phyloP scores from a whole-genome alignment of 2,797 vertebrate species.

The Sebastes taczanowskii region DNA sequence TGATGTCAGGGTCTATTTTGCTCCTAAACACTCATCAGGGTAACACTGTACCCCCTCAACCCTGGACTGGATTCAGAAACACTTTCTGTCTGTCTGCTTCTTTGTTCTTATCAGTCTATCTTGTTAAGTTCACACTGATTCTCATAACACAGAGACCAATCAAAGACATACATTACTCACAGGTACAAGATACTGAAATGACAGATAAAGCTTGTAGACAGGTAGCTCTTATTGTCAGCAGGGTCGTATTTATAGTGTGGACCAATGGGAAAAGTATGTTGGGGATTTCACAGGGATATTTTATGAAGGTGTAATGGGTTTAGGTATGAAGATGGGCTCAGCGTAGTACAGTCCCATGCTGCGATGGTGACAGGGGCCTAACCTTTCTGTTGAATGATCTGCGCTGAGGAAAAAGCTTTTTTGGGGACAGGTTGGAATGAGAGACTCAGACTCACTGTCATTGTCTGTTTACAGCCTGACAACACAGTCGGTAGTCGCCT shows the following conservation, averaged over 20 bases:
- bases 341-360: background rate
- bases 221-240: slow-evolving; percentile 26
- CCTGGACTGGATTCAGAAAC: slow-evolving; percentile 50
- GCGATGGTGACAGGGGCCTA: slow-evolving; percentile 1
- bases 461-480: slow-evolving; percentile 54
- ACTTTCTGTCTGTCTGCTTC: slow-evolving; percentile 19
- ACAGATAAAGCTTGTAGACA: background rate
- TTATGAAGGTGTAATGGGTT: slow-evolving; percentile 34
- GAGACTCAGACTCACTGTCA: slow-evolving; percentile 29
- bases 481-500: slow-evolving; percentile 2
- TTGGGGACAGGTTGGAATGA: slow-evolving; percentile 55
- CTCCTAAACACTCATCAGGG: slow-evolving; percentile 58
- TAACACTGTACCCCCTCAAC: slow-evolving; percentile 50
- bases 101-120: slow-evolving; percentile 30
- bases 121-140: slow-evolving; percentile 1
- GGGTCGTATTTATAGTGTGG: slow-evolving; percentile 47
- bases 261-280: slow-evolving; percentile 24
- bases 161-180: background rate
- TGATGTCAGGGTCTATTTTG: slow-evolving; percentile 82
- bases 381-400: slow-evolving; percentile 9
- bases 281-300: slow-evolving; percentile 36
- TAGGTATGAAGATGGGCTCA: slow-evolving; percentile 6
- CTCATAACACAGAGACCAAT: slow-evolving; percentile 4
- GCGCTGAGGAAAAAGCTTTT: slow-evolving; percentile 11
- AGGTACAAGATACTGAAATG: background rate